phyloP scores from a whole-genome alignment of 2,113 vertebrate species.

The Rhinolophus ferrumequinum region DNA sequence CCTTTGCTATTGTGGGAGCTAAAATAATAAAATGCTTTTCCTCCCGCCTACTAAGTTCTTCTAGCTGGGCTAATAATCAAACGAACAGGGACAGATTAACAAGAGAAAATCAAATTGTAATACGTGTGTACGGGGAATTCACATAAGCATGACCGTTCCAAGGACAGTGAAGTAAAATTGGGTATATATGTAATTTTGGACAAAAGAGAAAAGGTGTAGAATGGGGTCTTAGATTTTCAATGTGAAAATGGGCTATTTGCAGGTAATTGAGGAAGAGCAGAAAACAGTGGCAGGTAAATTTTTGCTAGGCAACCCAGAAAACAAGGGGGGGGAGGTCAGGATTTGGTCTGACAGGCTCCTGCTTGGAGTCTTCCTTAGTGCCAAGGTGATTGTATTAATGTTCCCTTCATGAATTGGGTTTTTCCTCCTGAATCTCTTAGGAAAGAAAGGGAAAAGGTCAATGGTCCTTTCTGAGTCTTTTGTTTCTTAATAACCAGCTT shows the following conservation, averaged over 20 bases:
- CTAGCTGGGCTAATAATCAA: background rate
- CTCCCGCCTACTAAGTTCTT: background rate
- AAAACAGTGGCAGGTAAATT: background rate
- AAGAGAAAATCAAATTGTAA: too few species aligned
- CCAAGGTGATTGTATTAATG: background rate
- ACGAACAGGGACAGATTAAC: background rate
- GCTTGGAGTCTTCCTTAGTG: background rate
- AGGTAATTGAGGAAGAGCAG: background rate
- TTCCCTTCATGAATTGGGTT: background rate
- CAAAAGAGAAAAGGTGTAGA: background rate
- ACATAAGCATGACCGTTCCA: background rate
- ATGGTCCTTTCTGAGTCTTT: background rate
- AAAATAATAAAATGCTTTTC: background rate
- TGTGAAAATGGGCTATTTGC: background rate
- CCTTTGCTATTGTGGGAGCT: background rate
- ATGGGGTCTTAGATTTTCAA: background rate
- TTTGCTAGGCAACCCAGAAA: background rate
- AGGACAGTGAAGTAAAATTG: background rate
- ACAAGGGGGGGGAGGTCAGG: background rate
- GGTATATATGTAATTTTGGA: background rate
- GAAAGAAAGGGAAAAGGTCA: background rate
- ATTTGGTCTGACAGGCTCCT: background rate
- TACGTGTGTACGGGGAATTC: background rate
- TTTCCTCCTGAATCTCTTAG: background rate
- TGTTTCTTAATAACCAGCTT: background rate